Conservation (phyloP, 2,888 invertebrate genomes). For the Drosophila colorata region DNA sequence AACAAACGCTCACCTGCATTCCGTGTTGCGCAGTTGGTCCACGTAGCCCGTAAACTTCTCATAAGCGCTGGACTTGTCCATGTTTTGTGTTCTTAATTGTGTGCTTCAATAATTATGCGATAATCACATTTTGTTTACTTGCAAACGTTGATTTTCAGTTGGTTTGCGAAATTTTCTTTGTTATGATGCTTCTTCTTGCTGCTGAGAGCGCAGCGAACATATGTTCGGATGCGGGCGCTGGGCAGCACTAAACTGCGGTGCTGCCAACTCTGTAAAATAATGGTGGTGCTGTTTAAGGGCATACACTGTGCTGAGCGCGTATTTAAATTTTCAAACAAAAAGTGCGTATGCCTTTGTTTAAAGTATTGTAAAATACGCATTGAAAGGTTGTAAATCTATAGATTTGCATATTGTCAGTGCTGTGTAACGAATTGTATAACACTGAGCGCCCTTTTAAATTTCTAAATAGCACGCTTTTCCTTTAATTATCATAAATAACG, state of each 20-base stretch:
- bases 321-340: conserved; percentile 18
- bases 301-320: conserved; percentile 2
- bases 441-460: too few species aligned
- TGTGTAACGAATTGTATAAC: too few species aligned
- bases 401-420: not conserved
- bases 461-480: too few species aligned
- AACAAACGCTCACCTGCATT: conserved; percentile 83
- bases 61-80: conserved; percentile 82
- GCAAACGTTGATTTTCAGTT: conserved; percentile 14
- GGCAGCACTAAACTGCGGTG: conserved; percentile 36
- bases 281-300: conserved; percentile 15
- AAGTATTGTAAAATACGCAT: too few species aligned
- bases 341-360: too few species aligned
- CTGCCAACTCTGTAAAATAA: conserved; percentile 9
- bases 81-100: conserved; percentile 32
- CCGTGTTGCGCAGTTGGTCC: conserved; percentile 84
- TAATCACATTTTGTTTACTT: conserved; percentile 51
- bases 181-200: conserved; percentile 55
- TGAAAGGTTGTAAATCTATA: not conserved
- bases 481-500: too few species aligned
- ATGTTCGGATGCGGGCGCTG: conserved; percentile 27
- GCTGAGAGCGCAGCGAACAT: conserved; percentile 40
- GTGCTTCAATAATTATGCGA: conserved; percentile 1
- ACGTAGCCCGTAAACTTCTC: conserved; percentile 82
- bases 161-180: conserved; percentile 47